A percentile compares a stretch with the other conserved stretches of the same genome.
These are phyloP conservation scores for Sarotherodon lohbergeri DNA, from an alignment of 2,113 vertebrate genomes.

Conservation along the genomic window DNA sequence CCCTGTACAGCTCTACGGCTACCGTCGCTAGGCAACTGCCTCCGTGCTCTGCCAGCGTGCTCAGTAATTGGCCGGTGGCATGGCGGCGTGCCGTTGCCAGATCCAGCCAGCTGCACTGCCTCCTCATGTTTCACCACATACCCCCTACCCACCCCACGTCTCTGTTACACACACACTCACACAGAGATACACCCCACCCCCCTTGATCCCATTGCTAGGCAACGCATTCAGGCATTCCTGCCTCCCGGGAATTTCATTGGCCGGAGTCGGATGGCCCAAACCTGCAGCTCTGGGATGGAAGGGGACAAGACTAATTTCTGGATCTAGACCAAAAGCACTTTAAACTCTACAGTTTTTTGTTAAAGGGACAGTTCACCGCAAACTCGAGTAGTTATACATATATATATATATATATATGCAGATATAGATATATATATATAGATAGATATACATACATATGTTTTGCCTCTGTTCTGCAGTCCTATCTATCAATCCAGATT, in stretches of 20 bases:
- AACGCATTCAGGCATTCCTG: constrained; percentile 80
- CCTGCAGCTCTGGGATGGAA: constrained; percentile 62
- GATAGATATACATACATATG: background rate
- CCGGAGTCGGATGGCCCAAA: constrained; percentile 67
- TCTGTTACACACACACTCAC: background rate
- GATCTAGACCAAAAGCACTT: background rate
- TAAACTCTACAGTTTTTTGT: background rate
- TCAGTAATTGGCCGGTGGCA: constrained; percentile 88
- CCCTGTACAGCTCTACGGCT: constrained; percentile 57
- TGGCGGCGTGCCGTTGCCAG: constrained; percentile 82
- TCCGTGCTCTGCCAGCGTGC: constrained; percentile 81
- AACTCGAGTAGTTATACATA: background rate
- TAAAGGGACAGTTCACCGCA: background rate
- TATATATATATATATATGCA: background rate
- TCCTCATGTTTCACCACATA: constrained; percentile 60
- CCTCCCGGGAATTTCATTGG: constrained; percentile 77
- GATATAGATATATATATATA: background rate
- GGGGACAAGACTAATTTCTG: background rate
- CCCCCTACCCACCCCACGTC: background rate
- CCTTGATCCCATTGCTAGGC: constrained; percentile 82
- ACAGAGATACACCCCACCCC: background rate
- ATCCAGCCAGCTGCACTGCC: constrained; percentile 84
- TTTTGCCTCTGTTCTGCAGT: background rate
- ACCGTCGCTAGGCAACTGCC: constrained; percentile 93
- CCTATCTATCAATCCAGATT: background rate